These are phyloP conservation scores for Coracopsis vasa DNA, from an alignment of 2,113 vertebrate genomes.

Conservation along the genomic window DNA sequence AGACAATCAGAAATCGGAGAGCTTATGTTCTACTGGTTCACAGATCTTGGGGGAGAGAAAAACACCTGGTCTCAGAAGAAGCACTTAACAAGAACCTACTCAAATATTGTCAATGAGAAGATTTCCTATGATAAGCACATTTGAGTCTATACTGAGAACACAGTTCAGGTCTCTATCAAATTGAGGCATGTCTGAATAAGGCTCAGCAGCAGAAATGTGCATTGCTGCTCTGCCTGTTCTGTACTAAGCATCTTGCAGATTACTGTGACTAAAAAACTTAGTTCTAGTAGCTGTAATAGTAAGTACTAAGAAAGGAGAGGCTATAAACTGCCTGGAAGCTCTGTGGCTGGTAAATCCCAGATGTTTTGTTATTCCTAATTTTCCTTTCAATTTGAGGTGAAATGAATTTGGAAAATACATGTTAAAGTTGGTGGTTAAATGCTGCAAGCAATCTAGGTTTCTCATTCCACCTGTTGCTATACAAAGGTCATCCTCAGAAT, in stretches of 20 bases:
- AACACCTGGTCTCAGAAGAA: neutral
- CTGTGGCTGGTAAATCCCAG: neutral
- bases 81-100: neutral
- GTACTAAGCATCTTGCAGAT: neutral
- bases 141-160: neutral
- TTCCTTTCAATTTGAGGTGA: neutral
- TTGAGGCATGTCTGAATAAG: neutral
- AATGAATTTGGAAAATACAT: neutral
- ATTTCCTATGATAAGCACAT: neutral
- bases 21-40: neutral
- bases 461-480: neutral
- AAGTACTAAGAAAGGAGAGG: neutral
- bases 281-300: neutral
- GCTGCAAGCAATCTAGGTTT: neutral
- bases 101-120: neutral
- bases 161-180: neutral
- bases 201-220: neutral
- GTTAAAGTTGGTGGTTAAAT: neutral
- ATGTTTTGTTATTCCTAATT: neutral
- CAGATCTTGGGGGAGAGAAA: neutral
- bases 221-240: neutral
- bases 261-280: neutral
- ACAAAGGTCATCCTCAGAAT: neutral
- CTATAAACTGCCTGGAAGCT: neutral
- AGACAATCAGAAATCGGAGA: neutral